These are phyloP conservation scores for Brachionus angularis DNA, from an alignment of 1,140 invertebrate species.

Conservation along the genomic window DNA sequence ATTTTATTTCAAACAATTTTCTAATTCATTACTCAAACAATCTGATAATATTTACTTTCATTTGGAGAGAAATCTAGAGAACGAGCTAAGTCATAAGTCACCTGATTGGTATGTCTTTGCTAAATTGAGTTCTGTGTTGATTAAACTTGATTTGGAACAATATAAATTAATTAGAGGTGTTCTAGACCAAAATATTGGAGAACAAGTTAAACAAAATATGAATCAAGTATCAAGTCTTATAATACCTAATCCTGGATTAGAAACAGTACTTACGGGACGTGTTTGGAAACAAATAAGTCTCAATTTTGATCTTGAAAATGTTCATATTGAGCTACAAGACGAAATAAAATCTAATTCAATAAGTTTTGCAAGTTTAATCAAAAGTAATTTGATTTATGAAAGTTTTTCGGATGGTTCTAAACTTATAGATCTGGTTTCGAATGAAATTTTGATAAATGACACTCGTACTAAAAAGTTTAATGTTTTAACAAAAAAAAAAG, in stretches of 20 bases:
- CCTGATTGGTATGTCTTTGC: conserved; percentile 66
- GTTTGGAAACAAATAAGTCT: conserved; percentile 73
- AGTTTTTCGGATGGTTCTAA: conserved; percentile 31
- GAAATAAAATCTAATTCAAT: conserved; percentile 44
- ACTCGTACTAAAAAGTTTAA: background rate
- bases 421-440: conserved; percentile 35
- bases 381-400: conserved; percentile 25
- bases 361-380: conserved; percentile 2
- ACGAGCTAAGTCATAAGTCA: conserved; percentile 66
- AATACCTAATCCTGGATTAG: too few relatives aligned
- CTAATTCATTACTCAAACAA: conserved; percentile 54
- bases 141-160: conserved; percentile 74
- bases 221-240: conserved; percentile 51
- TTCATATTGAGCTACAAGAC: conserved; percentile 68
- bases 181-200: conserved; percentile 83
- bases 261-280: conserved; percentile 52
- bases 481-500: conserved; percentile 16
- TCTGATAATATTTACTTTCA: conserved; percentile 74
- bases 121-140: conserved; percentile 66
- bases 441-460: conserved; percentile 35
- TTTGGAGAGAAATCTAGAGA: conserved; percentile 77
- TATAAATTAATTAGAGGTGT: conserved; percentile 83
- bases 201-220: conserved; percentile 69
- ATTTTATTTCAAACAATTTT: conserved; percentile 29
- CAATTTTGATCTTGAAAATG: conserved; percentile 78